A percentile compares a stretch with the other conserved stretches of the same genome.
Conservation (phyloP, 1,140 invertebrate species). For the Hyphantria cunea region DNA sequence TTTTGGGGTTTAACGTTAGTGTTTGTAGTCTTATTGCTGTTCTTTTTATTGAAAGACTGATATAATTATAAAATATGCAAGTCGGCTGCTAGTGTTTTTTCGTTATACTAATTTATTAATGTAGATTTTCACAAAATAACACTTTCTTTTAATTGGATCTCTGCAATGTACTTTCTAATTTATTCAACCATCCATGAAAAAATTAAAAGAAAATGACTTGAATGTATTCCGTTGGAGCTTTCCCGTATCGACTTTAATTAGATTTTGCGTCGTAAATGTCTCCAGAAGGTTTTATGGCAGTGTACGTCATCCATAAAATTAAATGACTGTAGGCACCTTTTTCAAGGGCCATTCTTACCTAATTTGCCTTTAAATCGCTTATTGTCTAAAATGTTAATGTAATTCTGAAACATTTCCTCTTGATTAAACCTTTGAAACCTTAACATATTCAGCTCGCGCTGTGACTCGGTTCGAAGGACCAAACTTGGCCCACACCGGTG, state of each 20-base stretch:
- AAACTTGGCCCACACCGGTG: background rate
- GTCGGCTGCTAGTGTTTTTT: too few relatives aligned
- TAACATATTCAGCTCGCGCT: background rate
- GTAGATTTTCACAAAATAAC: too few relatives aligned
- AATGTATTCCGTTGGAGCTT: background rate
- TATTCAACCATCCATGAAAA: too few relatives aligned
- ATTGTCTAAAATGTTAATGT: background rate
- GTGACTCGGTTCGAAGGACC: background rate
- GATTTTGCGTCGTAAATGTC: slow-evolving; percentile 6
- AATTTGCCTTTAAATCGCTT: background rate
- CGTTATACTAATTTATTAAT: too few relatives aligned
- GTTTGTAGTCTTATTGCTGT: too few relatives aligned
- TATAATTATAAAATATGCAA: too few relatives aligned
- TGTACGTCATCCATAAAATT: slow-evolving; percentile 7
- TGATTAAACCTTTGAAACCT: background rate
- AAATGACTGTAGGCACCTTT: background rate
- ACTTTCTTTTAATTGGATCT: too few relatives aligned
- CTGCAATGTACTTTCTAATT: background rate
- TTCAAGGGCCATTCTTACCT: background rate
- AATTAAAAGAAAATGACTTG: too few relatives aligned
- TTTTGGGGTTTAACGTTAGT: too few relatives aligned
- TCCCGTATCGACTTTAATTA: slow-evolving; percentile 13
- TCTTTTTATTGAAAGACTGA: too few relatives aligned
- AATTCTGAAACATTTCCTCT: background rate
- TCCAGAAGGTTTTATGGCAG: slow-evolving; percentile 2